Base-by-base conservation (phyloP, 2,797 vertebrate genomes). In the Thripadectes ignobilis region DNA sequence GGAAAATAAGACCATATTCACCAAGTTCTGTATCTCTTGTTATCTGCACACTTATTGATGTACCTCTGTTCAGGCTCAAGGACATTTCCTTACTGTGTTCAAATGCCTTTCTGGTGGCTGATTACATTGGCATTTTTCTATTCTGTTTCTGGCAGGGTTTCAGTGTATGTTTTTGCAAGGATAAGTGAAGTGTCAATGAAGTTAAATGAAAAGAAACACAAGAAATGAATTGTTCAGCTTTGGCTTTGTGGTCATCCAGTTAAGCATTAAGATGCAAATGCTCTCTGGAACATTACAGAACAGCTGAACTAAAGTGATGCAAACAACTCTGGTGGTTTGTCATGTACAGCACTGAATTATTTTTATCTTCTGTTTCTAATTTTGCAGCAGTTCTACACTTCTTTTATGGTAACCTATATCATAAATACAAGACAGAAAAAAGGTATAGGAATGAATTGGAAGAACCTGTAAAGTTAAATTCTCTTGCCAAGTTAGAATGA, bases 51-150 rank as follows among this genome's bases (percentile, higher is more conserved):
- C 14, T 73, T 78, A 73, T 48, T 85, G 81, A 89, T 78, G 85
- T 73, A 38, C 61, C 48, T 82, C 61, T 46, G 5, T 74, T 78
- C 66, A 82, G 87, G 57, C 32, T 96, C 84, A 96, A 97, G 89
- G 88, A 94, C 92, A 92, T 61, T 95, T 97, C 96, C 78, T 58
- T 85, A 52, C 73, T 81, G 39, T 62, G 58, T 93, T 94, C 82
- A 76, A 88, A 55, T 89, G 30, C 48, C 75, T 96, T 89, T 91
- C 71, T 87, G 87, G 73, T 87, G 91, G 54, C 74, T 96, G 96
- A 91, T 97, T 93, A 92, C 69, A 85, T 91, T 90, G 80, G 54
- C 61, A 83, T 96, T 96, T 97, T 97, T 86, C 58, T 88, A 82
- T 89, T 92, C 80, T 66, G 23, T 90, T 94, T 92, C 78, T 98